phyloP scores from a whole-genome alignment of 2,797 vertebrate species.

The Notoglanidium macrostoma region DNA sequence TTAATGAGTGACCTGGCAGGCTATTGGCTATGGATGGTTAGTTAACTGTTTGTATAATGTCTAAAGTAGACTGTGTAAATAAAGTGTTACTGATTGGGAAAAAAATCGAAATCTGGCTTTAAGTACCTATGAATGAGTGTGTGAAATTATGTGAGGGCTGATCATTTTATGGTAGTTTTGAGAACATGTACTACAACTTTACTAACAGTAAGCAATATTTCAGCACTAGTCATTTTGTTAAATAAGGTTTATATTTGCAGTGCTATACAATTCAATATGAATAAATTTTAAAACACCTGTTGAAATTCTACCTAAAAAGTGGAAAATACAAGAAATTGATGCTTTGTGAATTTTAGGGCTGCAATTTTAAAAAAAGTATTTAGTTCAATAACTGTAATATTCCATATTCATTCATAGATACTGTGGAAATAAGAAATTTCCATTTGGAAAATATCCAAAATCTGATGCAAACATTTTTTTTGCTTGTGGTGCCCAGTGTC shows the following conservation, averaged over 20 bases:
- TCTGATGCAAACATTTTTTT: not conserved
- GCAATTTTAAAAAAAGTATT: not conserved
- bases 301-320: not conserved
- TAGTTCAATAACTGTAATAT: not conserved
- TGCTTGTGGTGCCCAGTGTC: not conserved
- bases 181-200: no score
- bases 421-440: not conserved
- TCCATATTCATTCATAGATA: not conserved
- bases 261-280: no score
- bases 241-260: no score
- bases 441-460: not conserved
- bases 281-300: no score
- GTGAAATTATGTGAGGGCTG: no score
- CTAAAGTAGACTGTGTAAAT: not conserved
- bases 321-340: not conserved
- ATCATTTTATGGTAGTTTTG: no score
- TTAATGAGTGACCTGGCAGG: no score
- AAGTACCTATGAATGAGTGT: no score
- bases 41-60: not conserved
- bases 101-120: not conserved
- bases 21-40: not conserved
- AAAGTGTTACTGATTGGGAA: not conserved
- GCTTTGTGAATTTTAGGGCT: not conserved
- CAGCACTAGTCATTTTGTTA: no score
- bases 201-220: no score